Percentiles rank a stretch among this genome's conserved stretches.
Evolutionary conservation across 2,797 vertebrate genomes (phyloP).

Genomic region (Rhabdophis nuchalis): DNA sequence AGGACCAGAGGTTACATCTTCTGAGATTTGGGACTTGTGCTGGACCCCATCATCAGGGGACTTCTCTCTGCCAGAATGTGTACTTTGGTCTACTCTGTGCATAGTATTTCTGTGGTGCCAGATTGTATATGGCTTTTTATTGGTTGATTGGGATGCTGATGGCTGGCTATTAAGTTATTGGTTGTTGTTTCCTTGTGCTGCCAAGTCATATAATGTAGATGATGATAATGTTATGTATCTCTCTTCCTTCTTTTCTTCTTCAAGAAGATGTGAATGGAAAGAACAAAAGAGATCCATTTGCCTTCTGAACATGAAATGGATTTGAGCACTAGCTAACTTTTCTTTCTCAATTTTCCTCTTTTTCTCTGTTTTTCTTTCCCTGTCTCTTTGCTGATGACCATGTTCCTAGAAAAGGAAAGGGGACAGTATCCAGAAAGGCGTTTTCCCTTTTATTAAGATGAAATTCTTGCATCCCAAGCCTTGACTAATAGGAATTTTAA

Average conservation of each 20-base stretch:
- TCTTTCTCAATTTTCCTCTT: not conserved
- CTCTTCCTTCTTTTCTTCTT: not conserved
- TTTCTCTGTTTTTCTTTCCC: not conserved
- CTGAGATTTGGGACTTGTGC: not conserved
- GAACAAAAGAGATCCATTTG: not conserved
- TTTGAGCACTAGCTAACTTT: not conserved
- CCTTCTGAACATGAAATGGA: not conserved
- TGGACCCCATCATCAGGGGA: not conserved
- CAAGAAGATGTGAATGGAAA: not conserved
- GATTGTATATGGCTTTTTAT: not conserved
- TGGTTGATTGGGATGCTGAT: not conserved
- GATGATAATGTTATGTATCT: not conserved
- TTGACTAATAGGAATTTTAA: constrained; percentile 45
- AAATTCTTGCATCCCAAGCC: constrained; percentile 39
- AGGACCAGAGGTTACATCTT: not conserved
- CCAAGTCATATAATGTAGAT: not conserved
- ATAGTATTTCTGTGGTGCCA: not conserved
- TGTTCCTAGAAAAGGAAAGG: not conserved
- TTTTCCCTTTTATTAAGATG: constrained; percentile 1
- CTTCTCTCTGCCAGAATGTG: not conserved
- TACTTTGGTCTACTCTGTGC: not conserved
- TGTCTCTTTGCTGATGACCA: not conserved
- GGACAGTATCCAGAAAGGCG: not conserved
- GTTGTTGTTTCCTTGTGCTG: not conserved
- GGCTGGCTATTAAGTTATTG: not conserved